Base-by-base conservation (phyloP, 2,888 invertebrate genomes). In the Asteroscopus sphinx region DNA sequence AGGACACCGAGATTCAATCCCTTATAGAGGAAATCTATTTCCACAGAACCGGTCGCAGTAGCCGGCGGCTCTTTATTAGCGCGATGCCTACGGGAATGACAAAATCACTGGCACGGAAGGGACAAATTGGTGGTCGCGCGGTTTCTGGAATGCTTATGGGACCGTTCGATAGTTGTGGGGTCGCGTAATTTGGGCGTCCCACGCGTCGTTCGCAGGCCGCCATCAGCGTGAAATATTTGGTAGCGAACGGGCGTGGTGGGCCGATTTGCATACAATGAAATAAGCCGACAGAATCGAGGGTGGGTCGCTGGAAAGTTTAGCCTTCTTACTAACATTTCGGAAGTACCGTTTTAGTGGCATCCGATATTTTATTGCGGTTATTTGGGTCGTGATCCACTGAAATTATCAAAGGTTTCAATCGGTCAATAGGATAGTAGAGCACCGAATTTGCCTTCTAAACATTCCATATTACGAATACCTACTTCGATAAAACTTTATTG, bases 191-290 rank as follows among this genome's bases (percentile, higher is more conserved):
- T 87, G 83, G 87, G 71, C 82, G 73, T 76, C 80, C 83, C 77
- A 77, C 81, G 79, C 80, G 83, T 83, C 82, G 77, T 67, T 74
- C 76, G 81, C 85, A 82, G 79, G 64, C 76, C 58, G 75, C 79
- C 68, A 55, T 68, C 73, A 73, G 81, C 80, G 86, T 91, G 86
- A 91, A 88, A 90, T 89, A 78, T 88, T 90, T 88, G 90, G 91
- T 91, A 91, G 91, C 89, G 70, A 79, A 74, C 82, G 80, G 85
- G 83, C 80, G 83, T 80, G 84, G 82, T 80, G 70, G 64, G 66
- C 58, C 83, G 78, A 92, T 92, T 92, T 88, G 88, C 92, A 92
- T 92, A 92, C 92, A 92, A 92, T 92, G 90, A 85, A 82, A 83
- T 79, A 82, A 78, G 77, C 73, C 71, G 70, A 73, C 76, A 83